Percentiles rank a stretch among this genome's conserved stretches.
phyloP scores from a whole-genome alignment of 2,888 invertebrate species.

The Clanis bilineata region DNA sequence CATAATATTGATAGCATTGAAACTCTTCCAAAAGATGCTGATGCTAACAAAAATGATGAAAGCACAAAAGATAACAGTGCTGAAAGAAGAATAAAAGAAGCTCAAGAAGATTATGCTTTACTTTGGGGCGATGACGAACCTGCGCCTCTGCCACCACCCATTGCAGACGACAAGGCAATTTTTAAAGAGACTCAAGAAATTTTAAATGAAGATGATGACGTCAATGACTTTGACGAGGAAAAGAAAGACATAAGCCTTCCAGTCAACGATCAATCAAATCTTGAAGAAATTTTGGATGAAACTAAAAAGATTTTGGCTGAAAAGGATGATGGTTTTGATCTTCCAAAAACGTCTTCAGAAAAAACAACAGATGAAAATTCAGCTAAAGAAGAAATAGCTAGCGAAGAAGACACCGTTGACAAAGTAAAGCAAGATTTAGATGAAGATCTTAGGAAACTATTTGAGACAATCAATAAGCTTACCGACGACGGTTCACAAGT shows the following conservation, averaged over 20 bases:
- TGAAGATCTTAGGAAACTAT: constrained; percentile 52
- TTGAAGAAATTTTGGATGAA: constrained; percentile 25
- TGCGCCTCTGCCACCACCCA: constrained; percentile 27
- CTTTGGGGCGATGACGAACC: constrained; percentile 29
- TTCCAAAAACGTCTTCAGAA: neutral
- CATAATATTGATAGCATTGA: neutral
- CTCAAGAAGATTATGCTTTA: constrained; percentile 29
- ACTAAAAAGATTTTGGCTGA: constrained; percentile 23
- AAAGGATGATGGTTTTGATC: constrained; percentile 5
- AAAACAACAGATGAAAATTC: constrained; percentile 20
- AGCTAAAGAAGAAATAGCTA: constrained; percentile 22
- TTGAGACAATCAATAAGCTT: constrained; percentile 52
- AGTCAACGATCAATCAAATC: constrained; percentile 23
- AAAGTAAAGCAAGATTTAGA: constrained; percentile 52
- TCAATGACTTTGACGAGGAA: constrained; percentile 24
- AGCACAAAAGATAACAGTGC: constrained; percentile 20
- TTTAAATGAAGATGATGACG: constrained; percentile 30
- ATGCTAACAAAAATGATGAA: constrained; percentile 22
- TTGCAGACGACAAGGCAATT: constrained; percentile 31
- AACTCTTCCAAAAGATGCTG: constrained; percentile 11
- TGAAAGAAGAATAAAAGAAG: constrained; percentile 15
- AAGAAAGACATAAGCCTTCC: constrained; percentile 16
- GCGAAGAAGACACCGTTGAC: constrained; percentile 45
- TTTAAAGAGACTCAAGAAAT: constrained; percentile 38
- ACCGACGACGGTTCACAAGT: constrained; percentile 30